Conservation (phyloP, 1,140 invertebrate genomes). For the Lepidostoma basale region DNA sequence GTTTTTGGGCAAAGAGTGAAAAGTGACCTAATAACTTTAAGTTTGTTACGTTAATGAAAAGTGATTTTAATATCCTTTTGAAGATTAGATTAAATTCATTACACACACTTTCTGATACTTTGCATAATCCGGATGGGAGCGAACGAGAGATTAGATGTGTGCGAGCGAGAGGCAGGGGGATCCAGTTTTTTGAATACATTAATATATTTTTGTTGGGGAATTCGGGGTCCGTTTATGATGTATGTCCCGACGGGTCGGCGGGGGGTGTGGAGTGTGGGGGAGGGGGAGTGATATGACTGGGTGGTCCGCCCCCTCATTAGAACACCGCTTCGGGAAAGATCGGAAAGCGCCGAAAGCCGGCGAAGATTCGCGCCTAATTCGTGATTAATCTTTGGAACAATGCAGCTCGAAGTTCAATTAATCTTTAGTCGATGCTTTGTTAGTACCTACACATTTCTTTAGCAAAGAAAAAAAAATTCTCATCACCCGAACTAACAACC, state of each 20-base stretch:
- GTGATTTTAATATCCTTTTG: neutral
- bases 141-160: conserved; percentile 12
- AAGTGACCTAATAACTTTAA: no score
- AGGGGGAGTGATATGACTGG: conserved; percentile 26
- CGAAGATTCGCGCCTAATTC: conserved; percentile 16
- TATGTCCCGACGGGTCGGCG: conserved; percentile 31
- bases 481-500: no score
- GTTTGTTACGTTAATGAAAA: neutral
- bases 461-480: no score
- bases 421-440: no score
- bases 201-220: conserved; percentile 30
- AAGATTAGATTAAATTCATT: neutral
- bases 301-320: conserved; percentile 46
- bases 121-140: conserved; percentile 2
- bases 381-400: neutral
- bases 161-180: neutral
- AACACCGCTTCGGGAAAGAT: conserved; percentile 14
- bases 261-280: neutral
- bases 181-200: conserved; percentile 40
- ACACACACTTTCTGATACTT: neutral
- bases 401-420: neutral
- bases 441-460: no score
- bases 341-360: neutral
- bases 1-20: no score
- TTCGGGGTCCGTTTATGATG: conserved; percentile 36